These are phyloP conservation scores for Tachysurus vachellii DNA, from an alignment of 2,113 vertebrate species.

Conservation along the genomic window DNA sequence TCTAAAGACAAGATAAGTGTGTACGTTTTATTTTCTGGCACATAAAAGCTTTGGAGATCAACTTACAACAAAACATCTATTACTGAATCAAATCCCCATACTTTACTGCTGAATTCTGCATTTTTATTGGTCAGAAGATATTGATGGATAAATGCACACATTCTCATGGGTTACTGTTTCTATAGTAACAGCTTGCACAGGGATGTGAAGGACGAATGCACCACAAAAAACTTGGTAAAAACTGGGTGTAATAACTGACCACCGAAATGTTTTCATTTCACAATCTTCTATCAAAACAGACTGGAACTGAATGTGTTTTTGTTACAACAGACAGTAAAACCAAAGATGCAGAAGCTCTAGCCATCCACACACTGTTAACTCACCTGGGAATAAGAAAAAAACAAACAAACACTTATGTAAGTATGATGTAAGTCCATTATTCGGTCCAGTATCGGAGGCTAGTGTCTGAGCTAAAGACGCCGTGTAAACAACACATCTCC, in stretches of 20 bases:
- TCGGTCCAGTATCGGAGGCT: background rate
- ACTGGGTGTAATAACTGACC: background rate
- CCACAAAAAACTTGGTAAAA: background rate
- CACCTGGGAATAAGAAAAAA: background rate
- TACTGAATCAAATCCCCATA: background rate
- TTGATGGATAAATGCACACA: background rate
- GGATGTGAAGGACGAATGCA: background rate
- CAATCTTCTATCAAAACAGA: no score
- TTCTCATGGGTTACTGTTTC: background rate
- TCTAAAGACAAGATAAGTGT: background rate
- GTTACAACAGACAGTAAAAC: background rate
- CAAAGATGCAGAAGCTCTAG: background rate
- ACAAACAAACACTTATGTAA: slow-evolving; percentile 41
- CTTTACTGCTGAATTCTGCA: background rate
- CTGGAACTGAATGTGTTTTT: background rate
- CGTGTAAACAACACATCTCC: slow-evolving; percentile 25
- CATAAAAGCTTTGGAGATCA: background rate
- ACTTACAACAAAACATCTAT: no score
- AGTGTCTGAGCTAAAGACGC: slow-evolving; percentile 27
- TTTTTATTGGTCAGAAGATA: background rate
- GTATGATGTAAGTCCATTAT: slow-evolving; percentile 32
- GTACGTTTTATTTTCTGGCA: background rate
- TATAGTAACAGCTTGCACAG: background rate
- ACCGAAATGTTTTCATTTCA: background rate
- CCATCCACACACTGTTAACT: background rate